Evolutionary conservation across 2,888 invertebrate species (phyloP).

Genomic region (Eristalinus aeneus): DNA sequence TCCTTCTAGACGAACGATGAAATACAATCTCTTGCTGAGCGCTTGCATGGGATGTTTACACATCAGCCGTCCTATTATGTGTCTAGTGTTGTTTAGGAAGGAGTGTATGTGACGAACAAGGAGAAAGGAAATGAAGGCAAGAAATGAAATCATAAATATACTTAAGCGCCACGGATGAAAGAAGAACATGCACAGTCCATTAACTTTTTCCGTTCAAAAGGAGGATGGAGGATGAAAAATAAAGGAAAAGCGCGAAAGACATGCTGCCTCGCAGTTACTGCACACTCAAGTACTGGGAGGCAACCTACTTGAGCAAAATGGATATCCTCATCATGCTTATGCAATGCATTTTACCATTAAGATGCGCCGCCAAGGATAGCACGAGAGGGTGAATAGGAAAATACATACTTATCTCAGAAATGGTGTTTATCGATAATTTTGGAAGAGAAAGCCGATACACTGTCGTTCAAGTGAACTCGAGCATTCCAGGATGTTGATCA

Average conservation of each 20-base stretch:
- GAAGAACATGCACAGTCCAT: constrained; percentile 80
- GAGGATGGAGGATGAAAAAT: constrained; percentile 15
- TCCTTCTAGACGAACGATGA: constrained; percentile 39
- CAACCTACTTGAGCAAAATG: constrained; percentile 21
- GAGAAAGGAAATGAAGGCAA: constrained; percentile 26
- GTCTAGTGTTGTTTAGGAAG: constrained; percentile 18
- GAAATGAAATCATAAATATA: constrained; percentile 77
- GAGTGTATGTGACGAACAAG: not conserved
- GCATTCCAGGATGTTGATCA: not conserved
- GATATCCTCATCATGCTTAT: constrained; percentile 6
- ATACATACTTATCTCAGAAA: constrained; percentile 7
- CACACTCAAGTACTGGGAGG: not conserved
- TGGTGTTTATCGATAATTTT: constrained; percentile 32
- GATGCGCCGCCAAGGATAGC: not conserved
- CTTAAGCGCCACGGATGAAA: constrained; percentile 80
- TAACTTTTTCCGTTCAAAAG: constrained; percentile 75
- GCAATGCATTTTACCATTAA: constrained; percentile 28
- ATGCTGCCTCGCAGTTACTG: not conserved
- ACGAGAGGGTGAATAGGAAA: not conserved
- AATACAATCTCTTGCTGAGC: constrained; percentile 66
- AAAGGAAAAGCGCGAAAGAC: not conserved
- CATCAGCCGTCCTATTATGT: constrained; percentile 54
- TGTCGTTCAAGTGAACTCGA: not conserved
- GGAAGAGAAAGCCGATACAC: not conserved
- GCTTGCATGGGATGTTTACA: constrained; percentile 55